Percentiles rank a stretch among this genome's conserved stretches.
phyloP scores from a whole-genome alignment of 2,113 vertebrate genomes.

The Desmodus rotundus region DNA sequence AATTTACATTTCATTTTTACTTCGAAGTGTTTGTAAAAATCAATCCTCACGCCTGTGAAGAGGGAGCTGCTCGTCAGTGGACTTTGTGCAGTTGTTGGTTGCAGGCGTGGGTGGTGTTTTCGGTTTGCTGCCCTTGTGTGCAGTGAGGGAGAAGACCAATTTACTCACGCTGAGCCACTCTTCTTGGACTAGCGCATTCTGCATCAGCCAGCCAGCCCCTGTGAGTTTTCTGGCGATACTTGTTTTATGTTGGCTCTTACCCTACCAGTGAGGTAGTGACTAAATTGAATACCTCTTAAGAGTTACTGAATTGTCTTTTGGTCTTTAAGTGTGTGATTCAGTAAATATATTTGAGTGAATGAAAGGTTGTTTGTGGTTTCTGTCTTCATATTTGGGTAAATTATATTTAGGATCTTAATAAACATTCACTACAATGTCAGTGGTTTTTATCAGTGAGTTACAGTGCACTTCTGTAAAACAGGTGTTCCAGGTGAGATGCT shows the following conservation, averaged over 20 bases:
- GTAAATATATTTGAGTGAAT: neutral
- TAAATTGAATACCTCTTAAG: neutral
- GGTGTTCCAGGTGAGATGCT: neutral
- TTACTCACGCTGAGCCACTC: neutral
- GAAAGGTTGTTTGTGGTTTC: conserved; percentile 24
- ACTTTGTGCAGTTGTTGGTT: neutral
- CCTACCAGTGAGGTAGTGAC: neutral
- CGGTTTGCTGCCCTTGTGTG: neutral
- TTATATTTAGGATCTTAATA: conserved; percentile 14
- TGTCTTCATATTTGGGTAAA: neutral
- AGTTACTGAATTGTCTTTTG: conserved; percentile 24
- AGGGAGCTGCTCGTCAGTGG: neutral
- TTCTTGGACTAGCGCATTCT: neutral
- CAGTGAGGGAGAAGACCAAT: neutral
- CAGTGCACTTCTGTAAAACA: neutral
- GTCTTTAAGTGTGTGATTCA: neutral
- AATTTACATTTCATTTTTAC: conserved; percentile 3
- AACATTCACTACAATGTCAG: neutral
- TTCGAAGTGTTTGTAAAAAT: neutral
- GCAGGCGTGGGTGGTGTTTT: neutral
- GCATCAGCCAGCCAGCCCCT: neutral
- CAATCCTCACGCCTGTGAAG: neutral
- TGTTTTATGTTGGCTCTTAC: neutral
- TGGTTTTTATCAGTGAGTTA: neutral
- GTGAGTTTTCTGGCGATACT: neutral